Percentiles rank a stretch among this genome's conserved stretches.
These are phyloP conservation scores for Sarcophaga variegata DNA, from an alignment of 2,888 invertebrate species.

Conservation along the genomic window DNA sequence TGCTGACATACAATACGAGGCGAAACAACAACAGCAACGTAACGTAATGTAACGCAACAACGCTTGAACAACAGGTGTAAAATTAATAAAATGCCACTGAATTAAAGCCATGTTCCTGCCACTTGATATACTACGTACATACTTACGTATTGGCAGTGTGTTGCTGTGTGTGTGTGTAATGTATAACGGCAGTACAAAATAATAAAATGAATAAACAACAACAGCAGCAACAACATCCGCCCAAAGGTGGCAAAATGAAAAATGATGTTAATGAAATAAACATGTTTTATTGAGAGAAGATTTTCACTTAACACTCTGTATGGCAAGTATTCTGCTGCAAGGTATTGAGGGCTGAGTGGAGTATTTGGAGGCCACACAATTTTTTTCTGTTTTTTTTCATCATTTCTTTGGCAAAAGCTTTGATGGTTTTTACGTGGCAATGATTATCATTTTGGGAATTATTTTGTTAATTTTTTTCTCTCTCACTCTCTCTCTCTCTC, in stretches of 20 bases:
- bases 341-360: not conserved
- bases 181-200: not conserved
- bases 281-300: conserved; percentile 70
- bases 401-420: conserved; percentile 18
- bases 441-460: conserved; percentile 64
- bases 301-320: not conserved
- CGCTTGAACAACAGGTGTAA: conserved; percentile 56
- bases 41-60: not conserved
- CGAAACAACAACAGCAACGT: not conserved
- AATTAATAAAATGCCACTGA: conserved; percentile 54
- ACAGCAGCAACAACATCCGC: conserved; percentile 21
- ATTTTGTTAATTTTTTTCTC: conserved; percentile 8
- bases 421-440: conserved; percentile 27
- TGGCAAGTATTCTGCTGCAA: too few species aligned
- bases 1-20: not conserved
- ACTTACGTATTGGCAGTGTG: not conserved
- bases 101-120: conserved; percentile 41
- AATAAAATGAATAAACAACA: conserved; percentile 21
- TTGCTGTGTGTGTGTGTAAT: too few species aligned
- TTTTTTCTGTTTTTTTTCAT: not conserved
- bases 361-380: conserved; percentile 31
- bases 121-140: conserved; percentile 6
- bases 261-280: conserved; percentile 73
- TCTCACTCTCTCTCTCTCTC: not conserved
- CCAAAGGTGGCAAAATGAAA: conserved; percentile 65